Evolutionary conservation across 2,797 vertebrate species (phyloP).

Genomic region (Anableps anableps): DNA sequence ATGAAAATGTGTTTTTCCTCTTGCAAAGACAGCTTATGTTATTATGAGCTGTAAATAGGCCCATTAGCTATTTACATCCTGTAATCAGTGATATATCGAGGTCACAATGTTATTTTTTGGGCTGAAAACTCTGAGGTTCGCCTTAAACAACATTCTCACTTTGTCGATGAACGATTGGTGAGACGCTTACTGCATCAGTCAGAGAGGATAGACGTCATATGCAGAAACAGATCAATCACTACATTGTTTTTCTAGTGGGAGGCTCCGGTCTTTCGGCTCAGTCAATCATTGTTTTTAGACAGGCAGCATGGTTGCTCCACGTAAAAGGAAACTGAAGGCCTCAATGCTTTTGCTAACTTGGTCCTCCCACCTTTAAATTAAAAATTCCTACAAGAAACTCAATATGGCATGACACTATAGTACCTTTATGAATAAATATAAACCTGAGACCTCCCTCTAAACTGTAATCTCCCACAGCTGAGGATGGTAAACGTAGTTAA

Average conservation of each 20-base stretch:
- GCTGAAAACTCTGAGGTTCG: not conserved
- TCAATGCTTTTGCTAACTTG: not conserved
- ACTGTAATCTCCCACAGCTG: not conserved
- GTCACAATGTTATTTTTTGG: not conserved
- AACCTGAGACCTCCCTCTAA: not conserved
- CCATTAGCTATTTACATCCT: not conserved
- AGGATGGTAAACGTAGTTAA: not conserved
- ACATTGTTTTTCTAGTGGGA: not conserved
- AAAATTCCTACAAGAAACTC: slow-evolving; percentile 1
- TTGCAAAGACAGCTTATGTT: not conserved
- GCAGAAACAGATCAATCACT: slow-evolving; percentile 8
- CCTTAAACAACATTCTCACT: not conserved
- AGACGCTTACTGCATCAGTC: not conserved
- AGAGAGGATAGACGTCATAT: not conserved
- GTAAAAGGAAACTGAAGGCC: not conserved
- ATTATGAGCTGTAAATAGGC: not conserved
- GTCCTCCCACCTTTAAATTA: not conserved
- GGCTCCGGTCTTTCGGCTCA: not conserved
- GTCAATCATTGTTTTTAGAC: not conserved
- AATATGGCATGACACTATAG: not conserved
- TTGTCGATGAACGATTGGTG: not conserved
- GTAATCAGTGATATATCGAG: not conserved
- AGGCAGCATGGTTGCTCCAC: not conserved
- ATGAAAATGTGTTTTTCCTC: not conserved
- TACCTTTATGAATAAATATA: slow-evolving; percentile 1